Percentiles rank a stretch among this genome's conserved stretches.
Conservation (phyloP, 2,888 invertebrate species). For the Hymenopus coronatus region DNA sequence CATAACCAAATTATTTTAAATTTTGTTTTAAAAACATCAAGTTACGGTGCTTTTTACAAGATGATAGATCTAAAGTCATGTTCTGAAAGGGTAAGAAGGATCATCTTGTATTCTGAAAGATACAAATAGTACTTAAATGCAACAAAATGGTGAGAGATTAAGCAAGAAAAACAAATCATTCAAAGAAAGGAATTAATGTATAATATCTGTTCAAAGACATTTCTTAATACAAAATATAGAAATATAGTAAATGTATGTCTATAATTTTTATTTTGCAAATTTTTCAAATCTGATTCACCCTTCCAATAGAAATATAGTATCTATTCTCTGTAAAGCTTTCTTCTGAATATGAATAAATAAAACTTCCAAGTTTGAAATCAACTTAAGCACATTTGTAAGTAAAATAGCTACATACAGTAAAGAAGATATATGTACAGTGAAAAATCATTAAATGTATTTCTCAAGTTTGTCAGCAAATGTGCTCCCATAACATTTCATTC, state of each 20-base stretch:
- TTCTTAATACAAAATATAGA: background rate
- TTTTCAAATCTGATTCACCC: too few species aligned
- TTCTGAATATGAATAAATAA: background rate
- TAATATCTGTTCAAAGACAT: background rate
- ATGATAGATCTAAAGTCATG: too few species aligned
- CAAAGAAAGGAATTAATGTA: background rate
- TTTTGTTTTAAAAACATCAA: too few species aligned
- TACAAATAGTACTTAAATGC: too few species aligned
- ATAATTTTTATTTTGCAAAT: too few species aligned
- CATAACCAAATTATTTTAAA: too few species aligned
- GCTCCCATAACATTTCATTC: too few species aligned
- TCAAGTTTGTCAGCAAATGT: too few species aligned
- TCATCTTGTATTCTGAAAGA: too few species aligned
- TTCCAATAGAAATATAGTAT: background rate
- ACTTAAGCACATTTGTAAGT: background rate
- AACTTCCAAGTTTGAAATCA: background rate
- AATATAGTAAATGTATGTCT: background rate
- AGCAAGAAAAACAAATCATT: background rate
- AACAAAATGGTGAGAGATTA: background rate
- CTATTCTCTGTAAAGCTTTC: background rate
- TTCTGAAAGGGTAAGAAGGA: too few species aligned
- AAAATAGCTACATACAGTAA: background rate
- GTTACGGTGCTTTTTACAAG: too few species aligned
- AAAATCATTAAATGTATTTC: too few species aligned
- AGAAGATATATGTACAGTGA: background rate